Evolutionary conservation across 2,888 invertebrate species (phyloP).

Genomic region (Volucella zonaria): DNA sequence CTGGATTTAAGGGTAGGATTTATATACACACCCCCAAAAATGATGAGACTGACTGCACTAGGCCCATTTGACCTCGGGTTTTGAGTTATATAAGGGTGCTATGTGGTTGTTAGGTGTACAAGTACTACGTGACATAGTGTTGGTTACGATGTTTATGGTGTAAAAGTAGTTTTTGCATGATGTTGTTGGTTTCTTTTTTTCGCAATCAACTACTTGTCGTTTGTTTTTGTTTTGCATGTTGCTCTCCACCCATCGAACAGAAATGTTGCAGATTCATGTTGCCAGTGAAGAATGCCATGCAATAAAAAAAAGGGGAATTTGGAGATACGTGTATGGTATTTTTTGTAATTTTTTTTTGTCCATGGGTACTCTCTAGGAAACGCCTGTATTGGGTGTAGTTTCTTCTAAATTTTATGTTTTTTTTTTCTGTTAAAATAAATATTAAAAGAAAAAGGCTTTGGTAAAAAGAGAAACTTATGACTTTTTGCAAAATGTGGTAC

Average conservation of each 20-base stretch:
- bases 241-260: conserved; percentile 65
- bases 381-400: too few relatives aligned
- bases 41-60: conserved; percentile 66
- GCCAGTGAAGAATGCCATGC: conserved; percentile 28
- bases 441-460: too few relatives aligned
- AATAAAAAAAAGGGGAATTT: conserved; percentile 30
- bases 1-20: conserved; percentile 64
- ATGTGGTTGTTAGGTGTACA: conserved; percentile 45
- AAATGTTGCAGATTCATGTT: conserved; percentile 66
- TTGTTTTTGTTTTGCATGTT: conserved; percentile 44
- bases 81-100: conserved; percentile 56
- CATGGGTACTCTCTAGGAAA: too few relatives aligned
- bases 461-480: too few relatives aligned
- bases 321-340: conserved; percentile 12
- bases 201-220: conserved; percentile 6
- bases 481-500: too few relatives aligned
- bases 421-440: too few relatives aligned
- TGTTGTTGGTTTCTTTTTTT: conserved; percentile 27
- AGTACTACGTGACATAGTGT: conserved; percentile 65
- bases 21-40: conserved; percentile 68
- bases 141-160: conserved; percentile 71
- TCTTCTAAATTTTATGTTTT: neutral
- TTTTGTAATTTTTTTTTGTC: neutral
- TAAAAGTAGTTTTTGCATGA: conserved; percentile 66
- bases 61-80: conserved; percentile 69